Percentiles rank a stretch among this genome's conserved stretches.
Conservation (phyloP, 2,888 invertebrate species). For the Sericinus montela region DNA sequence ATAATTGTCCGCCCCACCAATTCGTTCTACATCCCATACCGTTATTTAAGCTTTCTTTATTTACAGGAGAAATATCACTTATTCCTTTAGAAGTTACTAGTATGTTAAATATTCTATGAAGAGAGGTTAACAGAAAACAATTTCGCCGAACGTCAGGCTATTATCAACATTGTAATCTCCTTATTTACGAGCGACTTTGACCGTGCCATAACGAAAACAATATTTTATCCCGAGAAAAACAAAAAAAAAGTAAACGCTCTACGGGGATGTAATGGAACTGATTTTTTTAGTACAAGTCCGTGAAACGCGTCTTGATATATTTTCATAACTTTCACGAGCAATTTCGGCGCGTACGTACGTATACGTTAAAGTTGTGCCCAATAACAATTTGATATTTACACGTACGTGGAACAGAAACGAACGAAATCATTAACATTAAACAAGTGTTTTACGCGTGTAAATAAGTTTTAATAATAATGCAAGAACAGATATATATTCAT, state of each 20-base stretch:
- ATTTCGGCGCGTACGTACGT: neutral
- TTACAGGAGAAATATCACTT: neutral
- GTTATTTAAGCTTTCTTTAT: neutral
- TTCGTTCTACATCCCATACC: too few relatives aligned
- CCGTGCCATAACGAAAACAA: neutral
- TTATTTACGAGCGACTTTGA: conserved; percentile 3
- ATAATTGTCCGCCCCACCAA: too few relatives aligned
- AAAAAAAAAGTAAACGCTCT: neutral
- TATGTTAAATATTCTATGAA: neutral
- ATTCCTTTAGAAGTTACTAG: neutral
- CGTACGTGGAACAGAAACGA: too few relatives aligned
- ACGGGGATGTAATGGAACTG: neutral
- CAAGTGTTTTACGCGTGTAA: too few relatives aligned
- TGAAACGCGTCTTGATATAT: neutral
- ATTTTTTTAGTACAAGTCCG: neutral
- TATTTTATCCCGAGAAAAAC: neutral
- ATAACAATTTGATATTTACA: neutral
- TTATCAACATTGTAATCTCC: conserved; percentile 2
- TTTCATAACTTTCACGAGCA: conserved; percentile 1
- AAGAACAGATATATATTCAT: too few relatives aligned
- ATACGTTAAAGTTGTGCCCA: neutral
- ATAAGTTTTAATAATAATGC: too few relatives aligned
- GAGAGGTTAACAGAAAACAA: neutral
- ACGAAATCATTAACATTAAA: too few relatives aligned
- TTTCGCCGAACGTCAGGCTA: neutral